Percentiles rank a stretch among this genome's conserved stretches.
Conservation (phyloP, 2,888 invertebrate species). For the Synanthedon tipuliformis region DNA sequence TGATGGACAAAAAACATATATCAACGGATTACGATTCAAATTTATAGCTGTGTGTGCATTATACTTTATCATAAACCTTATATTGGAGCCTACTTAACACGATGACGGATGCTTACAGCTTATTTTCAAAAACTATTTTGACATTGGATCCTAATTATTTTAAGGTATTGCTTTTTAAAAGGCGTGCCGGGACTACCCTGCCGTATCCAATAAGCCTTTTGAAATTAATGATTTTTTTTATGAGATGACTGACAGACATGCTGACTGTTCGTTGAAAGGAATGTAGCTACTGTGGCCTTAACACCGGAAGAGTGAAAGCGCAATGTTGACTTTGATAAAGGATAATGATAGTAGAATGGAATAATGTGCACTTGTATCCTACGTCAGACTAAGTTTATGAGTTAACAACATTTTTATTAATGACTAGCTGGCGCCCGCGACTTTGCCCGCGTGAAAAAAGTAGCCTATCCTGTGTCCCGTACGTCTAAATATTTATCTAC, state of each 20-base stretch:
- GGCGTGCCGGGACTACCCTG: conserved; percentile 19
- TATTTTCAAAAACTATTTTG: conserved; percentile 51
- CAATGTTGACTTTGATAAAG: neutral
- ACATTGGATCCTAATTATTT: conserved; percentile 61
- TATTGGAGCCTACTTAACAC: conserved; percentile 50
- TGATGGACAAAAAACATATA: conserved; percentile 44
- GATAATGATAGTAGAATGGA: too few species aligned
- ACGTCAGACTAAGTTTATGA: too few species aligned
- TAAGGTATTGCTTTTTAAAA: conserved; percentile 50
- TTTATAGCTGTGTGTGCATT: conserved; percentile 46
- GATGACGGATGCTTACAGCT: conserved; percentile 34
- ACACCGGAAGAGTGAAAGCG: too few species aligned
- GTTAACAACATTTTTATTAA: too few species aligned
- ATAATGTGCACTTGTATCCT: too few species aligned
- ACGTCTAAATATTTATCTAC: too few species aligned
- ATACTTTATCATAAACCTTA: conserved; percentile 30
- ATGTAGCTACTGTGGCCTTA: too few species aligned
- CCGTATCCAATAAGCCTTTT: conserved; percentile 33
- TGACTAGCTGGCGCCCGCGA: too few species aligned
- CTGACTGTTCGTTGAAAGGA: too few species aligned
- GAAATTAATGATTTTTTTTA: conserved; percentile 25
- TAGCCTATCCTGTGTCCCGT: too few species aligned
- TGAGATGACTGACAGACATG: neutral
- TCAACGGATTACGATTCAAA: conserved; percentile 61
- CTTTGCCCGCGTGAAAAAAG: too few species aligned